Percentiles rank a stretch among this genome's conserved stretches.
Conservation (phyloP, 2,113 vertebrate species). For the Plecotus auritus region DNA sequence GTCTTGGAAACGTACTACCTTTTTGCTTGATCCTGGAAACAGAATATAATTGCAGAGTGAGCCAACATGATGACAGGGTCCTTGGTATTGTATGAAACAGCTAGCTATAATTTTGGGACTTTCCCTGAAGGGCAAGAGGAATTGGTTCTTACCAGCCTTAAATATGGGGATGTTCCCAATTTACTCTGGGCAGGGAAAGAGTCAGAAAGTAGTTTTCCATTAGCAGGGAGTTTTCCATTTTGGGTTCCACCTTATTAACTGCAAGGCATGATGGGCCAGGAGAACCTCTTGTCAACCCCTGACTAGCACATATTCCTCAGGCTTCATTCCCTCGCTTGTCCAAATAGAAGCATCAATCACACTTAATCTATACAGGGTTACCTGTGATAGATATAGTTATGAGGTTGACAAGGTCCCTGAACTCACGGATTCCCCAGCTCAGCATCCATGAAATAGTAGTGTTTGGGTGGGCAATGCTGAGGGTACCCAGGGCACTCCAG, state of each 20-base stretch:
- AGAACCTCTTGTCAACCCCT: neutral
- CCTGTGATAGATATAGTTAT: neutral
- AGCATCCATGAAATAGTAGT: neutral
- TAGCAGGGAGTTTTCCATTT: neutral
- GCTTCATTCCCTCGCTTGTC: neutral
- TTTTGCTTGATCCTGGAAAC: neutral
- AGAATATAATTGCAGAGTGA: neutral
- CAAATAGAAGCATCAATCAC: neutral
- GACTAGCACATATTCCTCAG: neutral
- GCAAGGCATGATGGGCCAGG: neutral
- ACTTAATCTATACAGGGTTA: neutral
- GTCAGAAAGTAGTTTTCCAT: neutral
- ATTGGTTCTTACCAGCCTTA: neutral
- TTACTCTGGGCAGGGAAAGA: neutral
- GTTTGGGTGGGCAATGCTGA: neutral
- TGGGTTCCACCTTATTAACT: neutral
- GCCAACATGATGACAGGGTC: neutral
- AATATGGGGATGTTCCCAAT: neutral
- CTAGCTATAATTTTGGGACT: neutral
- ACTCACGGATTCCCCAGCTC: neutral
- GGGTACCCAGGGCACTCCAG: no score
- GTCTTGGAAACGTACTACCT: neutral
- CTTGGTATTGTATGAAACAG: neutral
- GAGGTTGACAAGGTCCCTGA: neutral
- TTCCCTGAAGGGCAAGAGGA: neutral